Evolutionary conservation across 2,797 vertebrate species (phyloP), one percentile per base, ranked within the genome.

Genomic region (Benthosema pterotum): DNA sequence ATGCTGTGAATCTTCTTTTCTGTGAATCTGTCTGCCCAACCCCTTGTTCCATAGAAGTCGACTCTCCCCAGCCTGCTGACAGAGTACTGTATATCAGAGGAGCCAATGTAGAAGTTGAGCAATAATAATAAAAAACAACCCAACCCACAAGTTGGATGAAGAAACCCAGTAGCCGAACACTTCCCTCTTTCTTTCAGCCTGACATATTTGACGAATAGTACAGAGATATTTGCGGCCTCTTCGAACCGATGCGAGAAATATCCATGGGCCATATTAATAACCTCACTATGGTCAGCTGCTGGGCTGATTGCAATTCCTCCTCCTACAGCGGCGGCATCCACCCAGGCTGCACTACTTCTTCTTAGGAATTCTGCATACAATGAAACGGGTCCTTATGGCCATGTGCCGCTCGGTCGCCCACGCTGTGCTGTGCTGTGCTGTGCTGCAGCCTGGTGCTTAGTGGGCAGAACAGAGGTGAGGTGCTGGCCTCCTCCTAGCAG

Each of bases 61-160:
- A 15, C 28, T 32, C 43, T 12, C 19, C 12, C 25, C 7, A 19
- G 17, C 65, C 51, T 42, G 57, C 60, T 14, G 8, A 32, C 68
- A 60, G 69, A 68, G 56, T 25, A 2, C 22, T 25, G 22, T 25
- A 19, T 15, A 38, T 38, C 4, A 22, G 42, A 68, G 59, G 63
- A 67, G 54, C 60, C 60, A 14, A 61, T 58, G 50, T 2, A 11
- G 8, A 38, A 46, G 19, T 15, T 60, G 55, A 67, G 73, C 42
- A 57, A 65, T 45, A 62, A 67, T 60, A 55, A n/a, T 62, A 66
- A 64, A 66, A 43, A n/a, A n/a, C n/a, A n/a, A n/a, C n/a, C n/a
- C n/a, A n/a, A n/a, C n/a, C 22, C 28, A 18, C 19, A 25, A 60
- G 25, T 12, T 18, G 42, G 32, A 9, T 54, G 32, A 4, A 28